phyloP scores from a whole-genome alignment of 2,797 vertebrate species.

The Xiphophorus birchmanni region DNA sequence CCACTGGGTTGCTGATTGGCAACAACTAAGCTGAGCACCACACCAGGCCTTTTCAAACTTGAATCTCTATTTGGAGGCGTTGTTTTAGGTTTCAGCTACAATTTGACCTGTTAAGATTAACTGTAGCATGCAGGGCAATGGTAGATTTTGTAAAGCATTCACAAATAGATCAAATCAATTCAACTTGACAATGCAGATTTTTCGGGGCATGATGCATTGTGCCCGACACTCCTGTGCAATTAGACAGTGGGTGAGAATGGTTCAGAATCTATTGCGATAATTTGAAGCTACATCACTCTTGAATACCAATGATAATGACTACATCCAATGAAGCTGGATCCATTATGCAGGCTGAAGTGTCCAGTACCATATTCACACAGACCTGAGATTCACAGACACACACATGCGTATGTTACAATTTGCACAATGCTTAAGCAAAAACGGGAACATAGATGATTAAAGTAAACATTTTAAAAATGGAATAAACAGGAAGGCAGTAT shows the following conservation, averaged over 20 bases:
- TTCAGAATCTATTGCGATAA: conserved; percentile 75
- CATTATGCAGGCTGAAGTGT: conserved; percentile 80
- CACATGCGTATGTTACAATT: conserved; percentile 64
- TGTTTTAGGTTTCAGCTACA: conserved; percentile 14
- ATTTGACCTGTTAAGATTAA: conserved; percentile 9
- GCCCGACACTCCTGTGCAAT: conserved; percentile 64
- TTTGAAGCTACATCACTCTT: conserved; percentile 78
- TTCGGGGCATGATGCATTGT: conserved; percentile 50
- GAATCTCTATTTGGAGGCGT: conserved; percentile 13
- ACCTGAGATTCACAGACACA: conserved; percentile 63
- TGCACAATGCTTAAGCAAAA: conserved; percentile 72
- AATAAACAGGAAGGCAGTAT: conserved; percentile 59
- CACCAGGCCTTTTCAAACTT: conserved; percentile 16
- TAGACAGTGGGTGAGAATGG: conserved; percentile 71
- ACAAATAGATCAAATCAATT: conserved; percentile 57
- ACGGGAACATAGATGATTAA: conserved; percentile 62
- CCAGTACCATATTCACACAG: conserved; percentile 72
- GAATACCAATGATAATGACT: conserved; percentile 77
- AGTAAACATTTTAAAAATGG: conserved; percentile 48
- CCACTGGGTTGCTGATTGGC: conserved; percentile 51
- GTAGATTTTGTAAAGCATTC: conserved; percentile 30
- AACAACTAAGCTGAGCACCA: conserved; percentile 33
- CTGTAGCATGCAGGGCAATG: conserved; percentile 16
- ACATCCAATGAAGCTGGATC: conserved; percentile 76
- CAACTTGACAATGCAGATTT: conserved; percentile 49